These are phyloP conservation scores for Himantopus leucocephalus DNA, from an alignment of 2,113 vertebrate species.

Conservation along the genomic window DNA sequence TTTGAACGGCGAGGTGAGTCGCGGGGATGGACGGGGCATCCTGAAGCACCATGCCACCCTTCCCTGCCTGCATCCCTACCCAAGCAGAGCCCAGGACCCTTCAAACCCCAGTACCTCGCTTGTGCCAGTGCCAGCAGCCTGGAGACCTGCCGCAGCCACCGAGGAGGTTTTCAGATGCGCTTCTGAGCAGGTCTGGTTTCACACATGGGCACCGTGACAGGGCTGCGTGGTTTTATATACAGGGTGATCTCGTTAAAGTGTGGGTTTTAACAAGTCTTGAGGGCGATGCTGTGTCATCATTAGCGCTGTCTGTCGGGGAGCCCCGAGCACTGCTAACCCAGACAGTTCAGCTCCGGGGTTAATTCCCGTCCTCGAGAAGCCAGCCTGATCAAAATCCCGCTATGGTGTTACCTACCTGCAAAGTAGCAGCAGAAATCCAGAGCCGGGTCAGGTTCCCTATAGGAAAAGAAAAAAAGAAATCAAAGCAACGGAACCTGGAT, in stretches of 20 bases:
- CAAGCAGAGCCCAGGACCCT: neutral
- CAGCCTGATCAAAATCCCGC: neutral
- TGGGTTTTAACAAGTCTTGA: neutral
- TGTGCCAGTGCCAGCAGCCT: neutral
- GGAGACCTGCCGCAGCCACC: neutral
- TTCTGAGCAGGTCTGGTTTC: neutral
- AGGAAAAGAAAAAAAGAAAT: neutral
- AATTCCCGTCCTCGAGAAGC: neutral
- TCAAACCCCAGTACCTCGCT: neutral
- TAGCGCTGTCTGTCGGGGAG: neutral
- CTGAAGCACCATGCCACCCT: neutral
- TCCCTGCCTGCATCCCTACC: neutral
- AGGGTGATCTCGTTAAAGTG: accelerated
- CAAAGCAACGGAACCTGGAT: neutral
- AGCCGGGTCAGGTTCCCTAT: neutral
- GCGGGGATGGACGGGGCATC: neutral
- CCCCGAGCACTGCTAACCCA: neutral
- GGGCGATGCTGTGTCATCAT: neutral
- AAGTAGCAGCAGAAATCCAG: neutral
- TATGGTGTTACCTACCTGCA: neutral
- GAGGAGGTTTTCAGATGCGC: accelerated
- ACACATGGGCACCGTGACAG: neutral
- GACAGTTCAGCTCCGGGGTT: neutral
- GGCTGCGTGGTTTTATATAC: neutral
- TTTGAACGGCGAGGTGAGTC: neutral